Conservation (phyloP, 2,888 invertebrate genomes). For the Cacoxenus indagator region DNA sequence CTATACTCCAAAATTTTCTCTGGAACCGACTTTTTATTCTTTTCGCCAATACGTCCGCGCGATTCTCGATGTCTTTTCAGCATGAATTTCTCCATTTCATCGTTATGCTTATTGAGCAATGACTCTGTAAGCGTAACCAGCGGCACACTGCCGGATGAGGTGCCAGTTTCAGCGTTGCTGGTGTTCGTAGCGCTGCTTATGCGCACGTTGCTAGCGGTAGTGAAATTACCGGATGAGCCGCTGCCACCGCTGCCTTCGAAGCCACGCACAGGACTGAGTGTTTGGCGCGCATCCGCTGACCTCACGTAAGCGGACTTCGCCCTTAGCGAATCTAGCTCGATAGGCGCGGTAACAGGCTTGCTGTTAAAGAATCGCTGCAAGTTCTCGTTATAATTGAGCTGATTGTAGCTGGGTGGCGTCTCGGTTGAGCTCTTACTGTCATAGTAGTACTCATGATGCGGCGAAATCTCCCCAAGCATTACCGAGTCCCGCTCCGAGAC, state of each 20-base stretch:
- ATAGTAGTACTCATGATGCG: slow-evolving; percentile 83
- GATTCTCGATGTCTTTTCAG: slow-evolving; percentile 79
- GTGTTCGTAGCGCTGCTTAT: slow-evolving; percentile 73
- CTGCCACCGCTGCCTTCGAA: slow-evolving; percentile 75
- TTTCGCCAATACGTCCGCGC: slow-evolving; percentile 72
- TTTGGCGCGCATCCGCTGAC: slow-evolving; percentile 52
- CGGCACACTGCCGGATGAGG: slow-evolving; percentile 68
- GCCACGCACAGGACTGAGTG: slow-evolving; percentile 64
- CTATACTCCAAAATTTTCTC: slow-evolving; percentile 54
- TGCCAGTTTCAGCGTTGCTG: slow-evolving; percentile 64
- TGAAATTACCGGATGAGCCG: slow-evolving; percentile 75
- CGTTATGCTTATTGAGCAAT: slow-evolving; percentile 80
- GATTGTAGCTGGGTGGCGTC: slow-evolving; percentile 86
- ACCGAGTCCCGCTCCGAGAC: slow-evolving; percentile 81
- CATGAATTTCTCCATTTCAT: slow-evolving; percentile 86
- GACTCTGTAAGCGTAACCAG: slow-evolving; percentile 74
- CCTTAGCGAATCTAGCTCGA: slow-evolving; percentile 72
- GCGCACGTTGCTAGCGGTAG: slow-evolving; percentile 74
- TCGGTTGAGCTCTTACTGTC: slow-evolving; percentile 85
- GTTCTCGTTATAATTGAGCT: slow-evolving; percentile 88
- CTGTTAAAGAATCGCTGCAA: slow-evolving; percentile 80
- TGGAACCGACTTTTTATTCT: slow-evolving; percentile 63
- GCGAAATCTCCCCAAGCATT: slow-evolving; percentile 87
- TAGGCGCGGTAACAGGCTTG: slow-evolving; percentile 75
- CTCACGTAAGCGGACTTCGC: slow-evolving; percentile 70